Evolutionary conservation across 64 coral and sea anemone genomes (phyloP), one percentile per base, ranked within the genome.

Genomic region (Platygyra sinensis): DNA sequence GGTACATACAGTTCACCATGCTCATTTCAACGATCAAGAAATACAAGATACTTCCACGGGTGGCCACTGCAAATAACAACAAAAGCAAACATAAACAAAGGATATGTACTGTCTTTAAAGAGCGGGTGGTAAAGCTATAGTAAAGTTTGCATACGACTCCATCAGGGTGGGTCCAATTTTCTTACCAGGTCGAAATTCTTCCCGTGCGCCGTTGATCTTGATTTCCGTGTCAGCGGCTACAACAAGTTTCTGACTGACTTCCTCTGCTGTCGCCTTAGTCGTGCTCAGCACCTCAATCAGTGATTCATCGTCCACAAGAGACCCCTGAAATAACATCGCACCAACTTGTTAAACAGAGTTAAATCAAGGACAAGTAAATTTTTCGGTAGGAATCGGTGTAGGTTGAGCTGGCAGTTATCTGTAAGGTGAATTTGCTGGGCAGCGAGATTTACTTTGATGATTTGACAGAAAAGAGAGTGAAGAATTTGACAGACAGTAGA

Each of bases 1-100:
- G 96, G 87, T 98, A 98, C 96, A 98, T 98, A 39, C 93, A 98
- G 83, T 98, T 98, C 3, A 98, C 96, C 75, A 83, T 95, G 16
- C 93, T 95, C 96, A 98, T 98, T 36, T 98, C 96, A 38, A 98
- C 96, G 29, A 95, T 95, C 80, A 95, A 49, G 90, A 95, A 98
- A 77, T 98, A 95, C 71, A 98, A 49, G 72, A 98, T 98, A 51
- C 96, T 98, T 16, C 96, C 96, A 38, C 96, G 96, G 20, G 93
- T 93, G 24, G 96, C 96, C 74, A 98, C 96, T 98, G 52, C 36
- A 86, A 91, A 33, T 18, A 72, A 24, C 5, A 8, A 89, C 24
- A 49, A 75, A 17, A 74, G 3, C 1, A 52, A 60, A 29, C 10
- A 42, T 85, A 67, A 51, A 57, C 54, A 57, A 16, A 57, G 10